A percentile compares a stretch with the other conserved stretches of the same genome.
Conservation (phyloP, 2,888 invertebrate species). For the Chymomyza amoena region DNA sequence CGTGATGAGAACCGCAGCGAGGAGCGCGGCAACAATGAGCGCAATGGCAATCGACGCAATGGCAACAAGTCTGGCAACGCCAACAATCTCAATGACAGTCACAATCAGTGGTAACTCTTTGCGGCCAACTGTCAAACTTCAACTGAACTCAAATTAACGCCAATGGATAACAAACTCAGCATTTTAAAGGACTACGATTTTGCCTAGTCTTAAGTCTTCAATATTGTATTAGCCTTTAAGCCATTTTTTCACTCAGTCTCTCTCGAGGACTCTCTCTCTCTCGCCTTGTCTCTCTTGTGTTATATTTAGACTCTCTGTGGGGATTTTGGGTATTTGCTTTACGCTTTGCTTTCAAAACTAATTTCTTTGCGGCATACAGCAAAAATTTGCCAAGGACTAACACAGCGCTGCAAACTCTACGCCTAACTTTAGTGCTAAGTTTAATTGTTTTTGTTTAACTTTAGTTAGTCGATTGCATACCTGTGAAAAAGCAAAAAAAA, state of each 20-base stretch:
- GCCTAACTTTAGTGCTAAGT: constrained; percentile 49
- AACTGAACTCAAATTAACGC: constrained; percentile 41
- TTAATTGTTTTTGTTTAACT: constrained; percentile 50
- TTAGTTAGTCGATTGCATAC: constrained; percentile 56
- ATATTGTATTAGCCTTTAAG: constrained; percentile 25
- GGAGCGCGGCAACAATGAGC: constrained; percentile 24
- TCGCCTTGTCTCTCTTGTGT: constrained; percentile 26
- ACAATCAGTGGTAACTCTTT: constrained; percentile 47
- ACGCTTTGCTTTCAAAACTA: constrained; percentile 13
- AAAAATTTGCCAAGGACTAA: constrained; percentile 40
- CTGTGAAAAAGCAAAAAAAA: constrained; percentile 31
- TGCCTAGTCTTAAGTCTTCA: constrained; percentile 34
- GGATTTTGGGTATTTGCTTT: constrained; percentile 29
- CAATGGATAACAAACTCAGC: constrained; percentile 26
- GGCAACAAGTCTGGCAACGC: constrained; percentile 28
- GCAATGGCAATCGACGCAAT: constrained; percentile 13
- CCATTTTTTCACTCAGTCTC: not conserved
- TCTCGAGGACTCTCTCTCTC: not conserved
- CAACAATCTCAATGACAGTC: constrained; percentile 27
- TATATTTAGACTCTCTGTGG: constrained; percentile 35
- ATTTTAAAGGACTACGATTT: constrained; percentile 47
- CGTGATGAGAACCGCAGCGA: constrained; percentile 25
- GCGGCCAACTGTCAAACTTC: constrained; percentile 19
- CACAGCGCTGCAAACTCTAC: constrained; percentile 34
- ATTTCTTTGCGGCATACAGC: constrained; percentile 25